A percentile compares a stretch with the other conserved stretches of the same genome.
phyloP scores from a whole-genome alignment of 2,888 invertebrate species.

The Trichogramma evanescens region DNA sequence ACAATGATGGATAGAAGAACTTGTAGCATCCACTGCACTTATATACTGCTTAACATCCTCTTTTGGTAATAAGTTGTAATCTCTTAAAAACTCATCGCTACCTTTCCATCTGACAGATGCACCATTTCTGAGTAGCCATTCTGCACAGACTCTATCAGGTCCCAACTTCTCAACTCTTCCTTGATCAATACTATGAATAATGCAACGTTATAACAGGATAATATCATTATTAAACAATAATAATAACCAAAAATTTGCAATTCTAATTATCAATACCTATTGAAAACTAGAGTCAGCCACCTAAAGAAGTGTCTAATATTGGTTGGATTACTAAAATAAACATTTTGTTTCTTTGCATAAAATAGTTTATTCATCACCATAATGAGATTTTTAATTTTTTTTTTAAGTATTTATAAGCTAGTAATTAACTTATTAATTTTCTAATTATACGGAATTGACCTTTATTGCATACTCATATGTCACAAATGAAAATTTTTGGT shows the following conservation, averaged over 20 bases:
- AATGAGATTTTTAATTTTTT: too few species aligned
- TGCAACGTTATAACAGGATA: neutral
- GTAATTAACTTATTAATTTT: too few species aligned
- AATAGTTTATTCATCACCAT: too few species aligned
- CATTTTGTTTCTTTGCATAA: neutral
- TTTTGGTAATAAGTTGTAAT: conserved; percentile 72
- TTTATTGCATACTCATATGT: too few species aligned
- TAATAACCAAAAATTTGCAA: neutral
- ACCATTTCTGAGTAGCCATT: conserved; percentile 91
- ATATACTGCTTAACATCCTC: conserved; percentile 49
- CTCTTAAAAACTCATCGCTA: conserved; percentile 50
- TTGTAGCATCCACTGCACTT: conserved; percentile 71
- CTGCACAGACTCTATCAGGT: conserved; percentile 85
- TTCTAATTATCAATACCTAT: conserved; percentile 6
- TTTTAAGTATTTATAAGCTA: too few species aligned
- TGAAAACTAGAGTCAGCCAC: conserved; percentile 18
- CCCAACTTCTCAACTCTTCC: conserved; percentile 67
- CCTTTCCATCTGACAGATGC: conserved; percentile 70
- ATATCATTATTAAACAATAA: neutral
- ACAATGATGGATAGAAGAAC: conserved; percentile 72
- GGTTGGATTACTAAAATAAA: neutral
- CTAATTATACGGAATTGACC: too few species aligned
- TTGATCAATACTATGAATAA: conserved; percentile 54
- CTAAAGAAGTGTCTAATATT: conserved; percentile 6
- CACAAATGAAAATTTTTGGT: too few species aligned